These are phyloP conservation scores for Oncorhynchus gorbuscha DNA, from an alignment of 2,113 vertebrate species.

Conservation along the genomic window DNA sequence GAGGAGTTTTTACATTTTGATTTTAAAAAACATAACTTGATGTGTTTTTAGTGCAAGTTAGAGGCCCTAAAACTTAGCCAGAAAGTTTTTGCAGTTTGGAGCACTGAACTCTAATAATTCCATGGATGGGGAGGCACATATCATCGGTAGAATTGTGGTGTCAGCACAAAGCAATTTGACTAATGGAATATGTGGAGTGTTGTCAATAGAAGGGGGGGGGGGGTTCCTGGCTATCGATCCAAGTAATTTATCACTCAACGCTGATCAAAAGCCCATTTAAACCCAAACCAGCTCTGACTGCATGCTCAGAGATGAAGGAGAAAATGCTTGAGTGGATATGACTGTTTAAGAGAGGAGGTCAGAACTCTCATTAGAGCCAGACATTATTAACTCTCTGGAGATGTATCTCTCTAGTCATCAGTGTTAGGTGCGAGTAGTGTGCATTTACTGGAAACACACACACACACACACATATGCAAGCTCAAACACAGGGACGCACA, in stretches of 20 bases:
- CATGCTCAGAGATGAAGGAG: constrained; percentile 13
- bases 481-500: not conserved
- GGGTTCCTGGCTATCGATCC: constrained; percentile 46
- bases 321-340: constrained; percentile 4
- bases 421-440: not conserved
- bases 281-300: constrained; percentile 45
- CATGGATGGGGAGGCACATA: constrained; percentile 21
- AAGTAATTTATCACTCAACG: constrained; percentile 47
- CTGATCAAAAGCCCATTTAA: constrained; percentile 61
- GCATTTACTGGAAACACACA: not conserved
- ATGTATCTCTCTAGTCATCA: not conserved
- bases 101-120: not conserved
- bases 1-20: not conserved
- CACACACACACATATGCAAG: not conserved
- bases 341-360: not conserved
- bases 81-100: not conserved
- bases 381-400: not conserved
- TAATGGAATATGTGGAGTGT: constrained; percentile 54
- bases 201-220: constrained; percentile 36
- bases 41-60: not conserved
- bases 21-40: not conserved
- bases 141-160: constrained; percentile 35
- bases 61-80: not conserved
- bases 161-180: constrained; percentile 45
- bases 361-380: not conserved